A percentile compares a stretch with the other conserved stretches of the same genome.
phyloP scores from a whole-genome alignment of 2,888 invertebrate genomes.

The Ophion ellenae region DNA sequence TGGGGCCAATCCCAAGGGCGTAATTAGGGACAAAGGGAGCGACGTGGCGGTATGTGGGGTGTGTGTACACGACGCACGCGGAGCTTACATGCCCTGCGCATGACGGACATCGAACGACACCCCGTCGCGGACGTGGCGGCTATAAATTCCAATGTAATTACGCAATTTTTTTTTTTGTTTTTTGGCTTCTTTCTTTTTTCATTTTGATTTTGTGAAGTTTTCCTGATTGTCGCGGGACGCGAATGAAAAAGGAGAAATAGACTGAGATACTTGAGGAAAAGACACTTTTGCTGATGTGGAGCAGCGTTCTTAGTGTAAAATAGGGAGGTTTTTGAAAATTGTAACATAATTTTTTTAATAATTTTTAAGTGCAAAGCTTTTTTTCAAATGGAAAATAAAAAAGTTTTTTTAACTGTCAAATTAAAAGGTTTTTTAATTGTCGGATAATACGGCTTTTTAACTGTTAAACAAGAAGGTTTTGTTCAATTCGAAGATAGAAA shows the following conservation, averaged over 20 bases:
- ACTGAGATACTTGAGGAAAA: not conserved
- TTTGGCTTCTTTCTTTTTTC: not conserved
- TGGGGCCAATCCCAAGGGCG: constrained; percentile 71
- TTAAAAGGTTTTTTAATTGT: not conserved
- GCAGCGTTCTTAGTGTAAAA: not conserved
- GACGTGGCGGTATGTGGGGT: constrained; percentile 53
- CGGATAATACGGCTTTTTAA: not conserved
- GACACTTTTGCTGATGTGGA: not conserved
- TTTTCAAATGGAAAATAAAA: no score
- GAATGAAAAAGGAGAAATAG: not conserved
- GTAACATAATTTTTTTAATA: no score
- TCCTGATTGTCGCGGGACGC: not conserved
- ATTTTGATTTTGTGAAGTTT: not conserved
- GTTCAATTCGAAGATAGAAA: no score
- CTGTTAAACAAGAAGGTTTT: not conserved
- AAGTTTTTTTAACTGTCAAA: not conserved
- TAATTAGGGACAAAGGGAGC: constrained; percentile 75
- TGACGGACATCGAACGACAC: constrained; percentile 21
- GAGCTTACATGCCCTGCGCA: not conserved
- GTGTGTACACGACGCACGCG: constrained; percentile 4
- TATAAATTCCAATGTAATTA: not conserved
- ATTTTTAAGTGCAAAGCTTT: no score
- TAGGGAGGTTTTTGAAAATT: no score
- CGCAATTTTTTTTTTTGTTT: not conserved
- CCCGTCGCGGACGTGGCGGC: constrained; percentile 4